Evolutionary conservation across 2,113 vertebrate species (phyloP), one percentile per base, ranked within the genome.

Genomic region (Zosterops lateralis): DNA sequence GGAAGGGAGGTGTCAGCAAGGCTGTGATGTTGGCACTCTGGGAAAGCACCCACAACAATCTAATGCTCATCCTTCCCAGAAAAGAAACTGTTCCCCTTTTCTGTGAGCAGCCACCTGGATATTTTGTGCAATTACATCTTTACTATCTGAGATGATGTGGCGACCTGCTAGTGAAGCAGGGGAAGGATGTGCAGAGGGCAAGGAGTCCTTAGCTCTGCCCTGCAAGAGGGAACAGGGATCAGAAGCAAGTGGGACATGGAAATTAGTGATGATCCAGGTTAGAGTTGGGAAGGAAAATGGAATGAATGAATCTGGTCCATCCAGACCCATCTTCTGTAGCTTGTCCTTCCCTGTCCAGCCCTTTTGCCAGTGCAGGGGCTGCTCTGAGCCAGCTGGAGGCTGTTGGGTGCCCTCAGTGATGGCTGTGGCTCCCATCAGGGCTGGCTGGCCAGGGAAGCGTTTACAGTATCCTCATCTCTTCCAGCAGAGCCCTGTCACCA

Each of bases 401-500:
- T 44, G 36, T 2, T 5, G 18, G 51, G 40, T 78, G n/a, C 61
- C 48, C 60, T 45, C 76, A 50, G 68, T 0, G 6, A 8, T 19
- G 48, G 17, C 81, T 25, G n/a, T 48, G 50, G 54, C 24, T 79
- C 57, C 6, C 81, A 4, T 22, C 48, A 67, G 62, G 36, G 36
- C 76, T 74, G 67, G n/a, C 34, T 79, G 53, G n/a, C 57, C 34
- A 36, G 15, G 62, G 10, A 51, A 20, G 9, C 78, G 34, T 82
- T 86, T 76, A 24, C 3, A 4, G 58, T 36, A 90, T 86, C 75
- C 48, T 58, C 25, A 0, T 60, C 87, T 60, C 90, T 48, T 87
- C 85, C 95, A 93, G 90, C 91, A 84, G 87, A 62, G 68, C 51
- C 57, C 90, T 90, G 83, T 88, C 92, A 96, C 6, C 87, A 88